Evolutionary conservation across 2,797 vertebrate species (phyloP), one percentile per base, ranked within the genome.

Genomic region (Helostoma temminkii): DNA sequence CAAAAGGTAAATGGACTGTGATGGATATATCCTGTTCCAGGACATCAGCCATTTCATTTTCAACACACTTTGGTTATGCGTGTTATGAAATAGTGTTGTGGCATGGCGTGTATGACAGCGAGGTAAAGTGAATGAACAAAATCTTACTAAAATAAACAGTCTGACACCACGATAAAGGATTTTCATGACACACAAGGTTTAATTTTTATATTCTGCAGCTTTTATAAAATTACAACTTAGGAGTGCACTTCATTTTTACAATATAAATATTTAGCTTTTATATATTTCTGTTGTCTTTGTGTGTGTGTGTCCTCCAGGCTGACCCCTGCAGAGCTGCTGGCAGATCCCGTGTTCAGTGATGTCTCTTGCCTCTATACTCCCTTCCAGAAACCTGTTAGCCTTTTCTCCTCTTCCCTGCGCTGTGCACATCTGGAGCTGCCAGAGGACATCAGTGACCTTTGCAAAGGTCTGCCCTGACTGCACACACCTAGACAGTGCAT

Each of bases 331-430:
- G 92, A 95, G 76, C 82, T 99, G 49, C 90, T 98, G 34, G 73
- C 72, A 78, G 95, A 98, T 83, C 68, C 72, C 5, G 88, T 97
- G 45, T 97, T 99, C 84, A 84, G 78, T 84, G 93, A 93, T 46
- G 74, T 98, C 55, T 95, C 95, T 4, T 76, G 89, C 67, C 75
- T 91, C 28, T 96, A 96, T 70, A 86, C 85, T 1, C 88, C 94
- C 5, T 98, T 95, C 83, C 92, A 89, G 75, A 96, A 94, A 69
- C 94, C 96, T 21, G 90, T 94, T 28, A 82, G 91, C 79, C 92
- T 99, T n/a, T 98, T 99, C 85, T 97, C 97, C 1, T 96, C 97
- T 30, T 95, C 95, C 55, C 92, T 97, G 68, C 96, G 96, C 81
- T 99, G 97, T 88, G 96, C 96, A 79, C 88, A 95, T 84, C 90